Evolutionary conservation across 2,888 invertebrate genomes (phyloP), one percentile per base, ranked within the genome.

Genomic region (Thymelicus lineola): DNA sequence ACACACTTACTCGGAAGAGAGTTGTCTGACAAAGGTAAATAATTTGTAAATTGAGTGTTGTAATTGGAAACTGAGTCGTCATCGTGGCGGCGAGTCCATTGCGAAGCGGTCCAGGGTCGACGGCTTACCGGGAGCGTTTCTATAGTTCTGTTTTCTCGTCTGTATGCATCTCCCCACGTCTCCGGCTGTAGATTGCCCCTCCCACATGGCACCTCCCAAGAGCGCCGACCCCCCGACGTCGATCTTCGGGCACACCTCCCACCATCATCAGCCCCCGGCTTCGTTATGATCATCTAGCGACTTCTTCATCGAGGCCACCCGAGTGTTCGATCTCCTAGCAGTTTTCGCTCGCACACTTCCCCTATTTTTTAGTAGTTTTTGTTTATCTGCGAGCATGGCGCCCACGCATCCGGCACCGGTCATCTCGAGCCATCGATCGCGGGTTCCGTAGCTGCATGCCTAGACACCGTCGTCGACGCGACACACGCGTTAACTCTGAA

Each of bases 151-250:
- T 86, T 85, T 79, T 79, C 77, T 84, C 85, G 87, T 88, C 82
- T 84, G 85, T 88, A 81, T 89, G 88, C 88, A 88, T 87, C 84
- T 78, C 75, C 81, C 84, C 86, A 81, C 83, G 83, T 83, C 80
- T 80, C 75, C 80, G 78, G 78, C 79, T 76, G 81, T 79, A 78
- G 77, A 73, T 45, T 50, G 75, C 77, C 77, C 76, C 76, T 76
- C 75, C 79, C 77, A 79, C 77, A 80, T 28, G 28, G 28, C 42
- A 10, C 42, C 10, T 4, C 42, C 73, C 74, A 75, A 75, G 72
- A 73, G 68, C 55, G 60, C 78, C 76, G 77, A 75, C 76, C 73
- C 67, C 71, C 65, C 74, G 75, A 71, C 74, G 70, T 63, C 65
- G 73, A 74, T 70, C 77, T 62, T 66, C 67, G 71, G 68, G 75